Base-by-base conservation (phyloP, 2,113 vertebrate genomes). In the Amphiprion percula region DNA sequence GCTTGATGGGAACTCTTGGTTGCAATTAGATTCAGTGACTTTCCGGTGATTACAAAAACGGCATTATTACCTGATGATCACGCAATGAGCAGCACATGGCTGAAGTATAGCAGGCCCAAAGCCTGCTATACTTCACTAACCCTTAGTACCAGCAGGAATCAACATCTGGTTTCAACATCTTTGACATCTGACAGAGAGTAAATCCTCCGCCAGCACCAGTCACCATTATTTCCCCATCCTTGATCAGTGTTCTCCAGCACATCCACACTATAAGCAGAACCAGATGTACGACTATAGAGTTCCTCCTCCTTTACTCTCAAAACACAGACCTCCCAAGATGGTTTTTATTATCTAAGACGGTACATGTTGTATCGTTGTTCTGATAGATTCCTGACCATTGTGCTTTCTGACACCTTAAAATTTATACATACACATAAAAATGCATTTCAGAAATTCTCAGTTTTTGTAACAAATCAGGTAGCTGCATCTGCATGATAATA, bases 141-240 rank as follows among this genome's bases (percentile, higher is more conserved):
- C 21, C 21, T 21, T 21, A 21, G 28, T 39, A 71, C 72, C 55
- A 44, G 74, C 23, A 66, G 37, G 62, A 83, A 41, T 75, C 56
- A 39, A 83, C 92, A 93, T 92, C 91, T 91, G 91, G 80, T 88
- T 89, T 88, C 33, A 67, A 85, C 77, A 87, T 90, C 59, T 87
- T 55, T 77, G 79, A 87, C 60, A 56, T 79, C 26, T 87, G 79
- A 89, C 49, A 52, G 55, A 79, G 83, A 77, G 44, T 71, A 63
- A 65, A 62, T 59, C 53, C 56, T 54, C 54, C 72, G 89, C 76
- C 2, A 80, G 80, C 53, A 78, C 86, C 17, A 5, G 66, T 89
- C 74, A 54, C 68, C 68, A 11, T 85, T 68, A 74, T 76, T 84
- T 78, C 61, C 77, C 70, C 64, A 50, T 16, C 65, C 49, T 68